phyloP scores from a whole-genome alignment of 2,113 vertebrate species.

The Speoplatyrhinus poulsoni region DNA sequence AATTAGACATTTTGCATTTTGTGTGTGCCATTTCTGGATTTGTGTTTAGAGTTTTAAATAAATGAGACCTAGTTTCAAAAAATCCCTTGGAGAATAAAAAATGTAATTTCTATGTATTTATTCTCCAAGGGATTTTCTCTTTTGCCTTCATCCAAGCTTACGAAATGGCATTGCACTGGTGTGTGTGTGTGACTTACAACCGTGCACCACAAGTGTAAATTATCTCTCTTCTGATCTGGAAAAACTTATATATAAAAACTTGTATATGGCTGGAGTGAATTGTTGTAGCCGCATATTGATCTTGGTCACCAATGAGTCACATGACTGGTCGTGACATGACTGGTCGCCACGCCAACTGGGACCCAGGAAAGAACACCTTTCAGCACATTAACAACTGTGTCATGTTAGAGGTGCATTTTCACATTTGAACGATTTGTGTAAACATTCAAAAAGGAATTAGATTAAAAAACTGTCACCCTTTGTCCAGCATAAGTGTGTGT shows the following conservation, averaged over 20 bases:
- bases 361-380: slow-evolving; percentile 46
- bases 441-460: no score
- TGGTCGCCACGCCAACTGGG: slow-evolving; percentile 10
- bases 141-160: neutral
- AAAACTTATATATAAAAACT: slow-evolving; percentile 25
- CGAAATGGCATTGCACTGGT: neutral
- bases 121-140: neutral
- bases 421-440: no score
- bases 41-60: no score
- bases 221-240: slow-evolving; percentile 44
- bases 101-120: neutral
- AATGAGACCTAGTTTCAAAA: no score
- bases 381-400: neutral
- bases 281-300: slow-evolving; percentile 39
- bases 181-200: slow-evolving; percentile 4
- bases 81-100: no score
- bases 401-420: no score
- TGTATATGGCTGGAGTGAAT: slow-evolving; percentile 27
- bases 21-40: no score
- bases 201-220: slow-evolving; percentile 9
- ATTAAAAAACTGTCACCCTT: no score
- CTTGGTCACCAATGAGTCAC: slow-evolving; percentile 25
- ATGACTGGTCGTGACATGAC: neutral
- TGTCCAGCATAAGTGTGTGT: no score
- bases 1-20: no score